Conservation (phyloP, 2,888 invertebrate species). For the Notodonta dromedarius region DNA sequence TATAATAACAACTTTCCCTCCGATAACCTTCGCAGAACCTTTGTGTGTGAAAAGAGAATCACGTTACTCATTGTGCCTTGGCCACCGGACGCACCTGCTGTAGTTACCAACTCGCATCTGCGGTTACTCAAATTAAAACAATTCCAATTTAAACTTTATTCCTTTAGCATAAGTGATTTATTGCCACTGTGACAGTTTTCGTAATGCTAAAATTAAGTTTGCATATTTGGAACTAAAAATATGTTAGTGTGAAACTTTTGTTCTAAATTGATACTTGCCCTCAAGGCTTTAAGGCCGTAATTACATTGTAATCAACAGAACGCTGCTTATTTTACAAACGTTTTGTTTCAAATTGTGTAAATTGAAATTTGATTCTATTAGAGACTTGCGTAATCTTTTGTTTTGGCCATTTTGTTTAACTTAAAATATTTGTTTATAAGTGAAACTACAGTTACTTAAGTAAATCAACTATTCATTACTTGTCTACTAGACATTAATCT, state of each 20-base stretch:
- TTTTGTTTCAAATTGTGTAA: conserved; percentile 32
- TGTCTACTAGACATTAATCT: neutral
- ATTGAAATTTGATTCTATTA: conserved; percentile 35
- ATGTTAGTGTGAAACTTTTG: neutral
- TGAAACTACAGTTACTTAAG: neutral
- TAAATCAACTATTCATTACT: neutral
- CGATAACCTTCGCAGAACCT: conserved; percentile 16
- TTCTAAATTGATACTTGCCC: conserved; percentile 11
- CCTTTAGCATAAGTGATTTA: fast-evolving
- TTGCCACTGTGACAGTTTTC: neutral
- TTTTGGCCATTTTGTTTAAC: conserved; percentile 1
- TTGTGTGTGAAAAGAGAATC: conserved; percentile 29
- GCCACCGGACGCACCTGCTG: conserved; percentile 35
- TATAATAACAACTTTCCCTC: conserved; percentile 13
- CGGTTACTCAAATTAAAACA: neutral
- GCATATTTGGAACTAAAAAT: conserved; percentile 13
- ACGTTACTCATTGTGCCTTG: conserved; percentile 27
- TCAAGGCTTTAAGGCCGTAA: neutral
- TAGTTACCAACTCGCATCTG: conserved; percentile 19
- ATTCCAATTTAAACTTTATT: conserved; percentile 8
- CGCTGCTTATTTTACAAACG: conserved; percentile 11
- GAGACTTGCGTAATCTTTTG: conserved; percentile 12
- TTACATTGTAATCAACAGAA: conserved; percentile 4
- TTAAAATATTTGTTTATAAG: neutral
- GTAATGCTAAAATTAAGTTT: conserved; percentile 9